These are phyloP conservation scores for Podargus strigoides DNA, from an alignment of 2,797 vertebrate genomes.

Conservation along the genomic window DNA sequence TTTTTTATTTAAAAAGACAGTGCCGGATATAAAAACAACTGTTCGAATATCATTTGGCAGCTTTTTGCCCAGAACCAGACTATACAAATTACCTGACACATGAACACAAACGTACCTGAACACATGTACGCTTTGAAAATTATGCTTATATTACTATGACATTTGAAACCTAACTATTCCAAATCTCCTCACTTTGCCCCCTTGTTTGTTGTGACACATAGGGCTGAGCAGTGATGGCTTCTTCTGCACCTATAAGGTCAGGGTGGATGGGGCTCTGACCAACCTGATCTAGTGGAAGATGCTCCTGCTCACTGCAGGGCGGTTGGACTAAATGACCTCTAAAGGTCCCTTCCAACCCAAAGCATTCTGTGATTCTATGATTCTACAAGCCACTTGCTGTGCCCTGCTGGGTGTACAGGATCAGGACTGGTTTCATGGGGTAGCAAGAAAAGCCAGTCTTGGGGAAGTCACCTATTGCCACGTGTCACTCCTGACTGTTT, in stretches of 20 bases:
- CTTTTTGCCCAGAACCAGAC: neutral
- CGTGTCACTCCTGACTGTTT: fast-evolving
- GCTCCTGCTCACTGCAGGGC: neutral
- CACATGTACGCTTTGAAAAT: neutral
- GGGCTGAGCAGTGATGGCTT: neutral
- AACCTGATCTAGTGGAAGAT: neutral
- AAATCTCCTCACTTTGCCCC: neutral
- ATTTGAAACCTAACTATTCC: neutral
- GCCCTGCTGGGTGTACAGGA: neutral
- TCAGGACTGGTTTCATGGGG: neutral
- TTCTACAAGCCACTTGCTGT: neutral
- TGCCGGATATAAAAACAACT: neutral
- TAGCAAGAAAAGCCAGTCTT: neutral
- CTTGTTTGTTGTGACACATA: neutral
- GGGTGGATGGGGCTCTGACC: fast-evolving
- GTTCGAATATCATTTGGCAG: neutral
- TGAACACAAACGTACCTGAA: neutral
- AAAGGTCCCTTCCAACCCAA: neutral
- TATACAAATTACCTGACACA: neutral
- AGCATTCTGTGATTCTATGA: neutral
- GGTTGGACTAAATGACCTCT: neutral
- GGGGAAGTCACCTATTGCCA: neutral
- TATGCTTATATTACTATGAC: fast-evolving
- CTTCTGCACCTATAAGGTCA: neutral
- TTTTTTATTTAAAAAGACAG: conserved; percentile 19